Evolutionary conservation across 2,888 invertebrate species (phyloP).

Genomic region (Cryptops parisi): DNA sequence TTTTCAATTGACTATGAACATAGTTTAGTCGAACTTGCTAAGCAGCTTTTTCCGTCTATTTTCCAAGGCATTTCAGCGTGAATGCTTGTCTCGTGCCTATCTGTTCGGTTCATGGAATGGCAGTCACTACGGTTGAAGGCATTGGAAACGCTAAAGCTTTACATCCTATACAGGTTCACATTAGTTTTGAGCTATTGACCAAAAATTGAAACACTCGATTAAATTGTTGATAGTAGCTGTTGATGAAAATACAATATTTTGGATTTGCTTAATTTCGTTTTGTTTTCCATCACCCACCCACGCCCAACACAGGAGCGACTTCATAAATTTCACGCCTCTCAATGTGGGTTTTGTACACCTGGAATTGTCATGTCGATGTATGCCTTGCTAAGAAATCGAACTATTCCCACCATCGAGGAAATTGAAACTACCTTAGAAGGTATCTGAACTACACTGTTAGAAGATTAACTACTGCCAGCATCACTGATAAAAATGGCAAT

Average conservation of each 20-base stretch:
- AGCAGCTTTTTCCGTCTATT: too few species aligned
- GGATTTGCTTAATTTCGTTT: too few species aligned
- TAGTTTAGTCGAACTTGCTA: too few species aligned
- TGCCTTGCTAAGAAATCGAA: conserved; percentile 56
- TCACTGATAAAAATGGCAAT: too few species aligned
- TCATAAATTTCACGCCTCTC: conserved; percentile 81
- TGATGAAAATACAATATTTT: too few species aligned
- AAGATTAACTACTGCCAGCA: too few species aligned
- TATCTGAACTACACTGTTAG: too few species aligned
- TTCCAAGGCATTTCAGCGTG: conserved; percentile 63
- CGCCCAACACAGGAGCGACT: conserved; percentile 85
- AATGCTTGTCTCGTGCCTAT: conserved; percentile 83
- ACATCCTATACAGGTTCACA: conserved; percentile 81
- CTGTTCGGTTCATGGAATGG: conserved; percentile 69
- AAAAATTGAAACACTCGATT: too few species aligned
- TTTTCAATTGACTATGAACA: too few species aligned
- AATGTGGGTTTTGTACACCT: conserved; percentile 91
- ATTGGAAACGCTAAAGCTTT: conserved; percentile 67
- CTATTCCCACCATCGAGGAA: conserved; percentile 55
- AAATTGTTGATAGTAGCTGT: too few species aligned
- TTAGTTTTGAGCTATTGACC: too few species aligned
- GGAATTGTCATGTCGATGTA: conserved; percentile 98
- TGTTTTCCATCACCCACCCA: conserved; percentile 94
- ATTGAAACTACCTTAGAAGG: conserved; percentile 42
- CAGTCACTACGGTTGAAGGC: conserved; percentile 86